Conservation (phyloP, 2,113 vertebrate genomes). For the Xyrauchen texanus region DNA sequence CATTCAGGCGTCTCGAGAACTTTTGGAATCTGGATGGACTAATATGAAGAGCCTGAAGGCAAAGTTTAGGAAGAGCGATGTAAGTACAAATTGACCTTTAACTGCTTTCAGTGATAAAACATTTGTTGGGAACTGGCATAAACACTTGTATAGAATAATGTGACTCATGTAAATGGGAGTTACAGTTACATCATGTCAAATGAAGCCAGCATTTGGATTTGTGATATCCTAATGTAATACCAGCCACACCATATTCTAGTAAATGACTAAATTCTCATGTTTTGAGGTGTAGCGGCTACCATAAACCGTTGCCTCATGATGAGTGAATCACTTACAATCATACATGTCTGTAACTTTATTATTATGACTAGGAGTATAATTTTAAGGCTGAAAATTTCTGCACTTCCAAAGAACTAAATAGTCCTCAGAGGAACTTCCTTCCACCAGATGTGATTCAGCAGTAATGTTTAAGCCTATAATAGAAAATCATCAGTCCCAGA, state of each 20-base stretch:
- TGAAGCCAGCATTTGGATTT: too few species aligned
- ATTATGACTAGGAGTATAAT: constrained; percentile 49
- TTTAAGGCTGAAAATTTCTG: constrained; percentile 50
- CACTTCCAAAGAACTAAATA: constrained; percentile 1
- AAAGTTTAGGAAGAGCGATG: constrained; percentile 97
- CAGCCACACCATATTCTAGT: neutral
- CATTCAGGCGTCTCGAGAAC: constrained; percentile 64
- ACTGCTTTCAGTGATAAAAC: neutral
- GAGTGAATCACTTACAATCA: constrained; percentile 19
- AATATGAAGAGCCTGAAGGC: constrained; percentile 99
- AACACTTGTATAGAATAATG: too few species aligned
- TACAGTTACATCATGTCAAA: too few species aligned
- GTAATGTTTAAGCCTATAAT: constrained; percentile 63
- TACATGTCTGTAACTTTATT: constrained; percentile 5
- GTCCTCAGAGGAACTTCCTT: constrained; percentile 67
- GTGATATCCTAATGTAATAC: neutral
- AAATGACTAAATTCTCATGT: neutral
- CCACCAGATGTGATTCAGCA: constrained; percentile 67
- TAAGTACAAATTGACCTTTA: constrained; percentile 76
- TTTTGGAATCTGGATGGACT: constrained; percentile 84
- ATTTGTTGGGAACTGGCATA: neutral
- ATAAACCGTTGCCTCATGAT: neutral
- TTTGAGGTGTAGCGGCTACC: neutral
- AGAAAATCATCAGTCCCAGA: constrained; percentile 51
- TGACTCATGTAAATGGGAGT: too few species aligned